Percentiles rank a stretch among this genome's conserved stretches.
Conservation (phyloP, 2,113 vertebrate genomes). For the Eclectus roratus region DNA sequence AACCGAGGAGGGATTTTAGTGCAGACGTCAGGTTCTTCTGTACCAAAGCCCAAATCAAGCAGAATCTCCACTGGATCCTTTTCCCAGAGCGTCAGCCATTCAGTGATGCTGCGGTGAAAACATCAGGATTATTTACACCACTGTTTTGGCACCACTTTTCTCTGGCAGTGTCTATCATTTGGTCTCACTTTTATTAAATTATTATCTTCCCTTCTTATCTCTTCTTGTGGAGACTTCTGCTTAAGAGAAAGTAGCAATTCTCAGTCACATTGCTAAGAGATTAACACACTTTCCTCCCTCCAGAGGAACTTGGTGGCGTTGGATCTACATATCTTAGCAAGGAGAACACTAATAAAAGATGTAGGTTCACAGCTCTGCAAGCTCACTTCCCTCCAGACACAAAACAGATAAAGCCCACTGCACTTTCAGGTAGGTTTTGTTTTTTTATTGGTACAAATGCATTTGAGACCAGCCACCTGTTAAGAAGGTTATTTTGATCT, state of each 20-base stretch:
- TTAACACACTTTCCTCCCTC: not conserved
- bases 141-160: not conserved
- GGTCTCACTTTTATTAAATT: not conserved
- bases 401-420: not conserved
- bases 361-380: not conserved
- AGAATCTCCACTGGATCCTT: constrained; percentile 89
- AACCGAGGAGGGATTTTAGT: constrained; percentile 87
- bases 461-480: not conserved
- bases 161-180: not conserved
- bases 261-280: not conserved
- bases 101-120: constrained; percentile 77
- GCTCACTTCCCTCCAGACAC: not conserved
- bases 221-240: not conserved
- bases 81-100: constrained; percentile 80
- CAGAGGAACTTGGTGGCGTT: not conserved
- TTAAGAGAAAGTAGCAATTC: not conserved
- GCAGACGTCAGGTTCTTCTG: constrained; percentile 84
- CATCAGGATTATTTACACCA: not conserved
- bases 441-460: not conserved
- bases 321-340: not conserved
- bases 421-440: not conserved
- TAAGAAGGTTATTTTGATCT: not conserved
- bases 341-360: not conserved
- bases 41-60: constrained; percentile 90
- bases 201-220: not conserved